A percentile compares a stretch with the other conserved stretches of the same genome.
These are phyloP conservation scores for Luperina testacea DNA, from an alignment of 2,888 invertebrate species.

Conservation along the genomic window DNA sequence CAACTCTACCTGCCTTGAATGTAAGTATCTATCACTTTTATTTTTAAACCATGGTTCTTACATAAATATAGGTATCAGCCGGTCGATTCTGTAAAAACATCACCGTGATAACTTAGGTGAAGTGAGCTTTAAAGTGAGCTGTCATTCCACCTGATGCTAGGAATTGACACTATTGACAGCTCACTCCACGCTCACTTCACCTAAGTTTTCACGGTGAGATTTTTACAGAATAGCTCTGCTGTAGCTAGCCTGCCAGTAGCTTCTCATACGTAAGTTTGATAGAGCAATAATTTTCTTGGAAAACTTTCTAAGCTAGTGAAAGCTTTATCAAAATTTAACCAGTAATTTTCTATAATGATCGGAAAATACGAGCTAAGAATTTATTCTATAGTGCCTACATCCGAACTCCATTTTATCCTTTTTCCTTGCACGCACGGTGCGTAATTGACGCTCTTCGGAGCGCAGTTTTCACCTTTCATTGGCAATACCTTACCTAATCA, in stretches of 20 bases:
- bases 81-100: too few relatives aligned
- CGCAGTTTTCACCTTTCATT: conserved; percentile 72
- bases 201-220: too few relatives aligned
- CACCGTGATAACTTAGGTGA: too few relatives aligned
- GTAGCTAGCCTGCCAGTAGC: conserved; percentile 1
- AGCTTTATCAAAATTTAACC: conserved; percentile 29
- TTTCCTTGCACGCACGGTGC: conserved; percentile 38
- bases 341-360: conserved; percentile 25
- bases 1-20: conserved; percentile 94
- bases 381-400: conserved; percentile 23
- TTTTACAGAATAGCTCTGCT: too few relatives aligned
- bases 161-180: too few relatives aligned
- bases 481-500: conserved; percentile 71
- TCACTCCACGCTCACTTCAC: too few relatives aligned
- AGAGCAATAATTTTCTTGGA: conserved; percentile 23
- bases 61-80: background rate
- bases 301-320: conserved; percentile 43
- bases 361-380: conserved; percentile 30
- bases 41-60: conserved; percentile 20
- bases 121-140: too few relatives aligned
- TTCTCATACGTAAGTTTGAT: background rate
- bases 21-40: conserved; percentile 89
- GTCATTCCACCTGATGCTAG: too few relatives aligned
- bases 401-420: conserved; percentile 42
- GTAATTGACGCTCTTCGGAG: conserved; percentile 65